A percentile compares a stretch with the other conserved stretches of the same genome.
phyloP scores from a whole-genome alignment of 2,888 invertebrate species.

The Capitulum mitella region DNA sequence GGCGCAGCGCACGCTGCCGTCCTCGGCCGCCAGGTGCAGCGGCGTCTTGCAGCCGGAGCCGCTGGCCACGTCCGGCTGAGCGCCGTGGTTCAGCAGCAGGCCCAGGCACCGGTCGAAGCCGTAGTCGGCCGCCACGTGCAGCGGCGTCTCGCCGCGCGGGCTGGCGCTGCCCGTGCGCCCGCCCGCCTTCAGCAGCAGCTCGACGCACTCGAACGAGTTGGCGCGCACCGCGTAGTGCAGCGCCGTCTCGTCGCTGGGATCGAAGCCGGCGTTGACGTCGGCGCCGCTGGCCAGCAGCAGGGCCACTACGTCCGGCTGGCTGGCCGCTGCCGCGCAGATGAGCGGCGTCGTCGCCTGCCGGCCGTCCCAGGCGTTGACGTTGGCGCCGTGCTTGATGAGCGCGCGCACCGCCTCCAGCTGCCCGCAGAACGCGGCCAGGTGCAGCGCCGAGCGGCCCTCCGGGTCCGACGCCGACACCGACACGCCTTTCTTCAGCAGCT shows the following conservation, averaged over 20 bases:
- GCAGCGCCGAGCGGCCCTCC: slow-evolving; percentile 66
- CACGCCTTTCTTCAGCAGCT: slow-evolving; percentile 45
- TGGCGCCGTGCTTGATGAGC: slow-evolving; percentile 44
- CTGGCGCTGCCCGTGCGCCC: slow-evolving; percentile 61
- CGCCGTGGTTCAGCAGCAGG: slow-evolving; percentile 66
- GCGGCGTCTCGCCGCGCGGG: slow-evolving; percentile 62
- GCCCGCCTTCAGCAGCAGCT: slow-evolving; percentile 62
- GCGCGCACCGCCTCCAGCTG: slow-evolving; percentile 62
- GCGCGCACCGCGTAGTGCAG: slow-evolving; percentile 77
- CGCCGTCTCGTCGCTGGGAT: slow-evolving; percentile 56
- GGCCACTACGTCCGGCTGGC: slow-evolving; percentile 61
- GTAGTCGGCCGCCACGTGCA: slow-evolving; percentile 70
- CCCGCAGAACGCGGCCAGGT: slow-evolving; percentile 69
- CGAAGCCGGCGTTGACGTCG: slow-evolving; percentile 57
- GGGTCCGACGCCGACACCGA: slow-evolving; percentile 58
- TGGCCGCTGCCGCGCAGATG: slow-evolving; percentile 70
- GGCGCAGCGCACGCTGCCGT: slow-evolving; percentile 72
- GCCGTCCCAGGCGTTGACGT: slow-evolving; percentile 56
- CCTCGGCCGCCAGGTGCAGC: slow-evolving; percentile 78
- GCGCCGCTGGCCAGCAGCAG: slow-evolving; percentile 62
- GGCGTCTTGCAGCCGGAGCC: slow-evolving; percentile 59
- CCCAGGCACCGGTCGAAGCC: slow-evolving; percentile 62
- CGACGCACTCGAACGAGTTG: slow-evolving; percentile 64
- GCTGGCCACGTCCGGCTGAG: slow-evolving; percentile 53
- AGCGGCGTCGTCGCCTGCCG: slow-evolving; percentile 66